Conservation (phyloP, 2,797 vertebrate species). For the Antennarius maculatus region DNA sequence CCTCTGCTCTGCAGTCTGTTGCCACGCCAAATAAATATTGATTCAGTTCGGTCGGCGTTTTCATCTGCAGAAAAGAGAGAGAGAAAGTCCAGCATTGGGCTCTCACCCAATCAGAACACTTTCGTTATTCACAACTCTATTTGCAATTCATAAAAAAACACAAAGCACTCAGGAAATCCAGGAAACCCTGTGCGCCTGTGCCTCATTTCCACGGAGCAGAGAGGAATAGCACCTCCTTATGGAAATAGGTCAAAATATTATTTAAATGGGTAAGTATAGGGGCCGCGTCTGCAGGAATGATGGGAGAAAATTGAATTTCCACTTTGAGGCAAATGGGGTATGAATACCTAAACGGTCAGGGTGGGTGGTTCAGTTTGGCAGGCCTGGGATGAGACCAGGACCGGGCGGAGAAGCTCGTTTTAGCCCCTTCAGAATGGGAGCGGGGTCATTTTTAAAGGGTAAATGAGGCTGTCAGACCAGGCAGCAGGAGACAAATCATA, state of each 20-base stretch:
- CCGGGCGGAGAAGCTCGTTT: constrained; percentile 51
- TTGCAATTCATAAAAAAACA: constrained; percentile 70
- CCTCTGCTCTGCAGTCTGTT: constrained; percentile 61
- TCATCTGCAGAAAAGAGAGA: constrained; percentile 18
- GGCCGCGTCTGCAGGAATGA: constrained; percentile 61
- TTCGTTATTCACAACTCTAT: constrained; percentile 75
- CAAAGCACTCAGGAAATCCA: constrained; percentile 45
- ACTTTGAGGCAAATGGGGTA: constrained; percentile 66
- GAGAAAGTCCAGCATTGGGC: not conserved
- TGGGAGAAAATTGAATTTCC: constrained; percentile 69
- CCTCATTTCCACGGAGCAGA: constrained; percentile 64
- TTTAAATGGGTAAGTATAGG: constrained; percentile 72
- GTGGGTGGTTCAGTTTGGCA: constrained; percentile 40
- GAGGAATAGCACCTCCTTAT: constrained; percentile 68
- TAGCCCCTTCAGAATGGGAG: constrained; percentile 40
- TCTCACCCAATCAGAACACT: constrained; percentile 55
- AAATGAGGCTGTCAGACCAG: constrained; percentile 55
- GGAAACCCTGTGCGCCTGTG: constrained; percentile 45
- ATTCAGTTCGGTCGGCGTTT: constrained; percentile 64
- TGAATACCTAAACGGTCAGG: constrained; percentile 66
- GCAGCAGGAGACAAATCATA: constrained; percentile 46
- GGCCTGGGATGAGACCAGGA: constrained; percentile 18
- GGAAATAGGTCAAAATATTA: constrained; percentile 72
- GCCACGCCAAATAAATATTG: constrained; percentile 71
- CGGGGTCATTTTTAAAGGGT: constrained; percentile 61